Conservation (phyloP, 2,888 invertebrate genomes). For the Suillia variegata region DNA sequence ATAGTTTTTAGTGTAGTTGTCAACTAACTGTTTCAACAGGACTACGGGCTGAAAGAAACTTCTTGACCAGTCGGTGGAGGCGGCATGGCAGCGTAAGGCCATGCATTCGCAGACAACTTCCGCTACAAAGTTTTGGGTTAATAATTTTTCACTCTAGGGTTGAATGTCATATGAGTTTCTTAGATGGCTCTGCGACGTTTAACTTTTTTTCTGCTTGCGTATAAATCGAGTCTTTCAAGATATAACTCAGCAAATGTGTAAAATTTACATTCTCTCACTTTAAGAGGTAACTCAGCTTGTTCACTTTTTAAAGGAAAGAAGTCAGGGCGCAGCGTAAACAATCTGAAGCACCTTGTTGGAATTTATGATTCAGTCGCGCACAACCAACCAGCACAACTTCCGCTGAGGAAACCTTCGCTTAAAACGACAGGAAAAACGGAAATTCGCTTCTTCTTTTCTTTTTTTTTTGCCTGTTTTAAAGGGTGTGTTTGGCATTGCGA, state of each 20-base stretch:
- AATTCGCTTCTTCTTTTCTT: slow-evolving; percentile 20
- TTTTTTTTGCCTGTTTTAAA: neutral
- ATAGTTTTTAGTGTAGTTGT: slow-evolving; percentile 23
- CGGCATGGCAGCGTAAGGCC: no score
- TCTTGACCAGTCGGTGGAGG: slow-evolving; percentile 39
- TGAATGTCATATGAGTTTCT: slow-evolving; percentile 29
- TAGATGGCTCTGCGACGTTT: no score
- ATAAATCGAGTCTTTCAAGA: no score
- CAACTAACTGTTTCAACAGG: neutral
- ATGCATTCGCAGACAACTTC: no score
- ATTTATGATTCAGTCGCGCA: slow-evolving; percentile 26
- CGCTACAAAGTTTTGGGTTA: slow-evolving; percentile 47
- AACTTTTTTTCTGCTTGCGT: no score
- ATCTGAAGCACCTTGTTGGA: slow-evolving; percentile 14
- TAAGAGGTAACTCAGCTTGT: no score
- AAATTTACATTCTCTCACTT: no score
- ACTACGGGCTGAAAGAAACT: slow-evolving; percentile 29
- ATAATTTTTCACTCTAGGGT: slow-evolving; percentile 52
- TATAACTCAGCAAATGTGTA: no score
- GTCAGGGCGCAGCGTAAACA: slow-evolving; percentile 10
- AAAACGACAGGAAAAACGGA: slow-evolving; percentile 38
- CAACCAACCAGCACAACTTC: slow-evolving; percentile 30
- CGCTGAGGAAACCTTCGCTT: slow-evolving; percentile 37
- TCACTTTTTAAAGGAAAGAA: no score
- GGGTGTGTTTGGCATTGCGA: slow-evolving; percentile 2